Evolutionary conservation across 2,888 invertebrate genomes (phyloP).

Genomic region (Patella caerulea): DNA sequence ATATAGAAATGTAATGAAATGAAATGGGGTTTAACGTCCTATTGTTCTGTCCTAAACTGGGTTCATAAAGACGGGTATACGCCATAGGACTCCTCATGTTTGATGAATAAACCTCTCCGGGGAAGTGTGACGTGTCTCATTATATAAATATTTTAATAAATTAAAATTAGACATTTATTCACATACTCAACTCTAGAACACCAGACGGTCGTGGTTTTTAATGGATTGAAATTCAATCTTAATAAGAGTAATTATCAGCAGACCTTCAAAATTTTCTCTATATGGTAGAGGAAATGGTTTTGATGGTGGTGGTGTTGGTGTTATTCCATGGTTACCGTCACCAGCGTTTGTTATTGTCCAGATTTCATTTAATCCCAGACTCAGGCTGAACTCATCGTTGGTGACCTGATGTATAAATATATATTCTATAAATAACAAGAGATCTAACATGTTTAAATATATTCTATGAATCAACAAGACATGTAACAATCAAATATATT

Average conservation of each 20-base stretch:
- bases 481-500: background rate
- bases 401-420: background rate
- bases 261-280: slow-evolving; percentile 51
- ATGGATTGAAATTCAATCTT: background rate
- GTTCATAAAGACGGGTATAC: too few species aligned
- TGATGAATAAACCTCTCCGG: too few species aligned
- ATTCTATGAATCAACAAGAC: too few species aligned
- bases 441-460: background rate
- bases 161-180: background rate
- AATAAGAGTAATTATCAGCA: background rate
- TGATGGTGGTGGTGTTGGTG: slow-evolving; percentile 30
- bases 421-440: background rate
- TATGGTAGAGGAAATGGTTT: slow-evolving; percentile 51
- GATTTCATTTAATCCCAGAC: slow-evolving; percentile 45
- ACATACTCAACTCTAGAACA: background rate
- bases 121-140: too few species aligned
- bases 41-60: too few species aligned
- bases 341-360: slow-evolving; percentile 54
- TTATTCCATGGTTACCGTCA: slow-evolving; percentile 38
- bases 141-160: too few species aligned
- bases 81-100: too few species aligned
- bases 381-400: slow-evolving; percentile 36
- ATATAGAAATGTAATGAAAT: too few species aligned
- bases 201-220: background rate
- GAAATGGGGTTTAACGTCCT: too few species aligned